Base-by-base conservation (phyloP, 2,888 invertebrate species). In the Mellilla xanthometata region DNA sequence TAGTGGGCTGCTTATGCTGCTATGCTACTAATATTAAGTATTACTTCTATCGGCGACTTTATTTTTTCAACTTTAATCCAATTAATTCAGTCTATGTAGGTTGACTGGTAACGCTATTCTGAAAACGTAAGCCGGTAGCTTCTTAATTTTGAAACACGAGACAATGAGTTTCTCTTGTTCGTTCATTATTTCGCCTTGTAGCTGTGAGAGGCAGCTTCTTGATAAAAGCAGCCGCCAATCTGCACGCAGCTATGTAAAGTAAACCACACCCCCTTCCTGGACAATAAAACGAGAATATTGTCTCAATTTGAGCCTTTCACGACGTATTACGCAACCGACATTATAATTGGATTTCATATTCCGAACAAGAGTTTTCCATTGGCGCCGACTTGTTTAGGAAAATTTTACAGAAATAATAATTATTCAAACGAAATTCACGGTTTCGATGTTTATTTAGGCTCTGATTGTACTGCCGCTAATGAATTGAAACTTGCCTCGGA, bases 371-470 rank as follows among this genome's bases (percentile, higher is more conserved):
- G 53, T 55, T 58, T 51, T 44, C 51, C 53, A 52, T 53, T 48
- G 52, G 41, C 51, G 45, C 41, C 28, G 44, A 53, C 32, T 74
- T 78, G 75, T 77, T 72, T 63, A 62, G 69, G 62, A 67, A 76
- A 78, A 73, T 73, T 70, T 65, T 68, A 76, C 75, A 65, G 69
- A 71, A 68, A 76, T 74, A 71, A 71, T 73, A 74, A 78, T 80
- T 77, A 80, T 75, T 76, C 74, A 77, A 77, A 78, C 75, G 76
- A 70, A 67, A 68, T 65, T 61, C 64, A 58, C 58, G 47, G 38
- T 39, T 65, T 62, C 64, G 60, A 71, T 78, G 76, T 84, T 83
- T 81, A 68, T 68, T 76, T 76, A 76, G 79, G 81, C 58, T 62
- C 64, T 76, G 78, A 81, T 79, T 78, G 75, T 74, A 70, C 36